Conservation (phyloP, 1,140 invertebrate genomes). For the Listronotus bonariensis region DNA sequence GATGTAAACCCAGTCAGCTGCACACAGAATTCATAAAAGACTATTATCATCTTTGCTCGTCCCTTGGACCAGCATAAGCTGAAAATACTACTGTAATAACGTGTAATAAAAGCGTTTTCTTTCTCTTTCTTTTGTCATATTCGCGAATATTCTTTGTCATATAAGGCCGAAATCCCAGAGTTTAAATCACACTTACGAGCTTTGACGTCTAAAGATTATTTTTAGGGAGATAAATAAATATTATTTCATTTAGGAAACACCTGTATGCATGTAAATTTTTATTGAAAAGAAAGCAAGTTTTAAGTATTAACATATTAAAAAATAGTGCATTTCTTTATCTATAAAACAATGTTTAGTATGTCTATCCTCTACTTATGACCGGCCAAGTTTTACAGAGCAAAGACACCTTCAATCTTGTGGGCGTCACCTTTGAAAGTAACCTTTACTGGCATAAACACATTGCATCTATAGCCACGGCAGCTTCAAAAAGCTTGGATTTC, state of each 20-base stretch:
- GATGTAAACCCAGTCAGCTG: conserved; percentile 27
- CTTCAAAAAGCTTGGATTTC: too few relatives aligned
- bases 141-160: conserved; percentile 34
- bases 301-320: too few relatives aligned
- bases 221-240: conserved; percentile 31
- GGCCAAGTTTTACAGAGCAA: too few relatives aligned
- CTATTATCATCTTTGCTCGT: conserved; percentile 40
- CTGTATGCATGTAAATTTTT: background rate
- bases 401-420: too few relatives aligned
- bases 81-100: conserved; percentile 51
- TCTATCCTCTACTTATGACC: too few relatives aligned
- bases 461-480: too few relatives aligned
- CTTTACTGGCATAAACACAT: too few relatives aligned
- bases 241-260: conserved; percentile 18
- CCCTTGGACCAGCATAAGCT: conserved; percentile 43
- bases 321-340: too few relatives aligned
- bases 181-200: conserved; percentile 48
- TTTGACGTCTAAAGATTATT: conserved; percentile 31
- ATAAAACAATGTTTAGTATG: too few relatives aligned
- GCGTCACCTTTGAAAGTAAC: too few relatives aligned
- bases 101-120: conserved; percentile 48
- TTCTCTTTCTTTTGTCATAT: conserved; percentile 38
- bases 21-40: conserved; percentile 39
- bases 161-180: conserved; percentile 33
- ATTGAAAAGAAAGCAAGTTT: too few relatives aligned